These are phyloP conservation scores for Platichthys stellatus DNA, from an alignment of 2,113 vertebrate species.

Conservation along the genomic window DNA sequence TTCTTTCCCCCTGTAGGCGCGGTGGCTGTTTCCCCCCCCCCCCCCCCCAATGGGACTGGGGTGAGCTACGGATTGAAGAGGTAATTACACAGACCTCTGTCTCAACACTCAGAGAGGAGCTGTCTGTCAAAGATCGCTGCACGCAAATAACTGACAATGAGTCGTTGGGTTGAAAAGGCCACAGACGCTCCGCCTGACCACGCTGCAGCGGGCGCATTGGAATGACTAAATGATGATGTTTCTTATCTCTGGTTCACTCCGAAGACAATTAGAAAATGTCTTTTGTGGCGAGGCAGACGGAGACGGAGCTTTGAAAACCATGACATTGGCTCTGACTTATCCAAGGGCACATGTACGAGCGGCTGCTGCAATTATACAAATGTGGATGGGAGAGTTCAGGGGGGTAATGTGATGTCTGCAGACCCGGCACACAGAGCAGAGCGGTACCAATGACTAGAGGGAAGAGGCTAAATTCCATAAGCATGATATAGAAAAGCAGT, in stretches of 20 bases:
- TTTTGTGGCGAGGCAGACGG: constrained; percentile 39
- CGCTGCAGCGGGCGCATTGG: constrained; percentile 39
- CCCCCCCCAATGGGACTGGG: constrained; percentile 23
- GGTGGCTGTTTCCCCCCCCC: constrained; percentile 52
- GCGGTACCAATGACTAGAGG: not conserved
- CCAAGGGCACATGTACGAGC: constrained; percentile 57
- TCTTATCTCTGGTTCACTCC: constrained; percentile 70
- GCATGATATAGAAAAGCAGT: not conserved
- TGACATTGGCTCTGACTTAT: constrained; percentile 64
- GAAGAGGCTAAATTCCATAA: not conserved
- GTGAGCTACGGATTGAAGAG: constrained; percentile 65
- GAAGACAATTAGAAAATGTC: constrained; percentile 68
- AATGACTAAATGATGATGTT: constrained; percentile 62
- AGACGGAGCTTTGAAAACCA: constrained; percentile 39
- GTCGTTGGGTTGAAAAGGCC: constrained; percentile 53
- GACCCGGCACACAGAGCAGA: constrained; percentile 11
- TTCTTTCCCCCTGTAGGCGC: constrained; percentile 65
- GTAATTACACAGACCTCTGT: constrained; percentile 71
- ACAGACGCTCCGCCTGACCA: constrained; percentile 48
- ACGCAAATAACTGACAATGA: constrained; percentile 63
- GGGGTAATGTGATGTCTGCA: constrained; percentile 29
- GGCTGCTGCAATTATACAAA: constrained; percentile 28
- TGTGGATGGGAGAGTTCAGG: constrained; percentile 38
- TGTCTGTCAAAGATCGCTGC: constrained; percentile 66
- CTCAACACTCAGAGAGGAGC: constrained; percentile 68